A percentile compares a stretch with the other conserved stretches of the same genome.
phyloP scores from a whole-genome alignment of 2,113 vertebrate species.

The Alligator sinensis region DNA sequence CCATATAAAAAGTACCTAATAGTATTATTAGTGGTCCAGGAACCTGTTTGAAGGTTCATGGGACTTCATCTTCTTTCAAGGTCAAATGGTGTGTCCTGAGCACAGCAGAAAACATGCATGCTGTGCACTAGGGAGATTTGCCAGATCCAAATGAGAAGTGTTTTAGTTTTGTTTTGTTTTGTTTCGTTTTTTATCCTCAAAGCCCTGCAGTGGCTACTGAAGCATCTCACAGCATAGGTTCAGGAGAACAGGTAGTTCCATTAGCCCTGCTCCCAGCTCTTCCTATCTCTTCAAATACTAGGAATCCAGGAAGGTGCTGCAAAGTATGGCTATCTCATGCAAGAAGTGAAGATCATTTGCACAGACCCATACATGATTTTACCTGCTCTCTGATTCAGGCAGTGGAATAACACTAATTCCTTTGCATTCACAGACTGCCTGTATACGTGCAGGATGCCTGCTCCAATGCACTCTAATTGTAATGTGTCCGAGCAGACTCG shows the following conservation, averaged over 20 bases:
- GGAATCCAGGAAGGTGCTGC: background rate
- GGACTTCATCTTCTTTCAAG: background rate
- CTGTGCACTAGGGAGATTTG: background rate
- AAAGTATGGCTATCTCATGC: background rate
- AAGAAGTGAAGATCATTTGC: conserved; percentile 25
- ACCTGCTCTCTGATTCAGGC: background rate
- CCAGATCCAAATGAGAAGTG: background rate
- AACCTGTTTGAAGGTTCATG: background rate
- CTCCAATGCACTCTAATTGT: no score
- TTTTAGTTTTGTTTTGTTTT: background rate
- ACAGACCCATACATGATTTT: background rate
- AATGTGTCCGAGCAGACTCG: no score
- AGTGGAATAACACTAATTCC: background rate
- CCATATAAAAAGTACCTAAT: background rate
- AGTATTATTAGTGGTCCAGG: background rate
- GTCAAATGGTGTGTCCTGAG: background rate
- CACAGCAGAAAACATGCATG: accelerated
- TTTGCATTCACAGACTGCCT: background rate
- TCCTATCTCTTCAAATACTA: background rate
- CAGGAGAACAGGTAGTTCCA: background rate
- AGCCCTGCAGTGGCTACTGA: background rate
- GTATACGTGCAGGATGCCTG: no score
- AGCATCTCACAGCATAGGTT: background rate
- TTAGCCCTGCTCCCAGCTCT: background rate
- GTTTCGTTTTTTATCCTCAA: background rate